phyloP scores from a whole-genome alignment of 2,113 vertebrate genomes.

The Notothenia rossii region DNA sequence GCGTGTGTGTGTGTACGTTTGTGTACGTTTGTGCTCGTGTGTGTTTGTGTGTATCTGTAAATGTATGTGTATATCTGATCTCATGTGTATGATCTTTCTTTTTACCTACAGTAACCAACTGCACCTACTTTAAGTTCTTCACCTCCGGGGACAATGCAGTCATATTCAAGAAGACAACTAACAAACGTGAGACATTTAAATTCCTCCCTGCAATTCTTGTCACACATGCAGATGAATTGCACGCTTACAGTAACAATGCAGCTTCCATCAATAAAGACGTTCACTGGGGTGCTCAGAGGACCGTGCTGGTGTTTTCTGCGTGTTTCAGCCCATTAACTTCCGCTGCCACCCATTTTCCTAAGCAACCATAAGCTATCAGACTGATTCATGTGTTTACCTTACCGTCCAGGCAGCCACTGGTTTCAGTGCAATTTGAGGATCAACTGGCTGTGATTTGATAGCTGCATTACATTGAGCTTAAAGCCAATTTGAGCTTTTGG shows the following conservation, averaged over 20 bases:
- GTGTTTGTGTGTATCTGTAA: slow-evolving; percentile 2
- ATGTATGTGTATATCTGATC: neutral
- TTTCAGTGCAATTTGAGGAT: slow-evolving; percentile 26
- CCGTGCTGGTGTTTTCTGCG: slow-evolving; percentile 38
- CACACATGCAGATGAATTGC: neutral
- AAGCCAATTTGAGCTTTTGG: slow-evolving; percentile 24
- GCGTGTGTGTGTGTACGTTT: neutral
- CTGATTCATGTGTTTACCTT: slow-evolving; percentile 68
- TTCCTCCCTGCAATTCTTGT: slow-evolving; percentile 6
- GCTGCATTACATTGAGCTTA: slow-evolving; percentile 11
- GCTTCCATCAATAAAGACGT: slow-evolving; percentile 54
- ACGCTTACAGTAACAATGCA: slow-evolving; percentile 18
- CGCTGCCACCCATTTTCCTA: slow-evolving; percentile 54
- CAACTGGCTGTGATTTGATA: slow-evolving; percentile 22
- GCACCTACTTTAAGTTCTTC: slow-evolving; percentile 94
- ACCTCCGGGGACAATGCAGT: slow-evolving; percentile 90
- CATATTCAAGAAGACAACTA: slow-evolving; percentile 90
- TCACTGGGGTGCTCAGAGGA: slow-evolving; percentile 30
- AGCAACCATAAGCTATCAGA: slow-evolving; percentile 47
- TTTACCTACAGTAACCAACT: slow-evolving; percentile 88
- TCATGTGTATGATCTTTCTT: slow-evolving; percentile 52
- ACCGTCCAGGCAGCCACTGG: slow-evolving; percentile 21
- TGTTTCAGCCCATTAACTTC: slow-evolving; percentile 63
- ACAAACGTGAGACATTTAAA: slow-evolving; percentile 86
- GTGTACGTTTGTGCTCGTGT: slow-evolving; percentile 13